Evolutionary conservation across 2,113 vertebrate species (phyloP).

Genomic region (Leptobrachium leishanense): DNA sequence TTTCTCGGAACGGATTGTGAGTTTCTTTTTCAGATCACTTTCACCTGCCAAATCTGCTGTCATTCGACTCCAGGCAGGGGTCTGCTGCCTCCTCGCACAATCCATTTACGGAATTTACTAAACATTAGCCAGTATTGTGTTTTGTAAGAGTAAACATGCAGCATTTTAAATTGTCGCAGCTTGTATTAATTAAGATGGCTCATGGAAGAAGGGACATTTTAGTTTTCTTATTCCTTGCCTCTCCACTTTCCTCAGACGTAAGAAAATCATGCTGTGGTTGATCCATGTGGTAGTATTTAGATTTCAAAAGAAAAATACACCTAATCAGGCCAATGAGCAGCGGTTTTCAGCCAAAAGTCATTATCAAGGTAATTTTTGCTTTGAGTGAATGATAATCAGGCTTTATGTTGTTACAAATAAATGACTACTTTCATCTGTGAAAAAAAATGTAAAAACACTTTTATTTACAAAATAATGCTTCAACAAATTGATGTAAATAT

Average conservation of each 20-base stretch:
- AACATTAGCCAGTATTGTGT: background rate
- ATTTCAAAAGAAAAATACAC: slow-evolving; percentile 14
- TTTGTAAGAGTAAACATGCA: background rate
- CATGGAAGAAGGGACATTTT: background rate
- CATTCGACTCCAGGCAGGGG: background rate
- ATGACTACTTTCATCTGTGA: too few species aligned
- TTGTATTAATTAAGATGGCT: background rate
- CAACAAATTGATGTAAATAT: too few species aligned
- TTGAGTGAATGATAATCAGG: background rate
- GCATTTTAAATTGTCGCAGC: background rate
- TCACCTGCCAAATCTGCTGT: background rate
- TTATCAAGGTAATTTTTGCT: slow-evolving; percentile 10
- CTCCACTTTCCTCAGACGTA: background rate
- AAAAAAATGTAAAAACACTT: too few species aligned
- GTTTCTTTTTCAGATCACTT: background rate
- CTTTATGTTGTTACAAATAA: too few species aligned
- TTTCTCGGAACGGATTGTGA: too few species aligned
- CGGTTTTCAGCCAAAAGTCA: slow-evolving; percentile 16
- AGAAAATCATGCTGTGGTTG: background rate
- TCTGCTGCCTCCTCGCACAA: background rate
- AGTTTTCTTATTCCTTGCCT: background rate
- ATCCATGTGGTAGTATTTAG: background rate
- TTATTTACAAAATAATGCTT: too few species aligned
- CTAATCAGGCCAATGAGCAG: background rate
- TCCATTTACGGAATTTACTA: background rate